Evolutionary conservation across 2,888 invertebrate genomes (phyloP).

Genomic region (Diloba caeruleocephala): DNA sequence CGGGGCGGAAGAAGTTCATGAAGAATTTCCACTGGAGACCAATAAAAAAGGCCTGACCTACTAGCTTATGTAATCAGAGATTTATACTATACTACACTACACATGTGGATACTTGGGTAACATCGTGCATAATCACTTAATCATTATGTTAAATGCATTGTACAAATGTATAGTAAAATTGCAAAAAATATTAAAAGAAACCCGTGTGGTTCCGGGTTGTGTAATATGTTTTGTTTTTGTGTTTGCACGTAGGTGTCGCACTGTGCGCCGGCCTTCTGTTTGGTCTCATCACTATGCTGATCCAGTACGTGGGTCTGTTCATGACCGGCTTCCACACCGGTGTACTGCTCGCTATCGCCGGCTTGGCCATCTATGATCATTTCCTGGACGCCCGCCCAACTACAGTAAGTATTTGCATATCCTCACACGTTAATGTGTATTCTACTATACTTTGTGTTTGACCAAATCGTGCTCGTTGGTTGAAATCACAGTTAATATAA

Average conservation of each 20-base stretch:
- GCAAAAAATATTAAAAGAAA: no score
- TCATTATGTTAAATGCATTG: constrained; percentile 11
- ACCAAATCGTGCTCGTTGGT: constrained; percentile 33
- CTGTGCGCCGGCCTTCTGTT: constrained; percentile 93
- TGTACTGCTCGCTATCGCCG: constrained; percentile 89
- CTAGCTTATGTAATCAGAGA: no score
- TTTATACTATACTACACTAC: no score
- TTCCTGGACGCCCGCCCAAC: constrained; percentile 87
- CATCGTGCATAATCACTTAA: constrained; percentile 8
- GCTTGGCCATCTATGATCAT: constrained; percentile 90
- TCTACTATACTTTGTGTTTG: constrained; percentile 20
- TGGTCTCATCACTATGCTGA: constrained; percentile 94
- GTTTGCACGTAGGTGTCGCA: constrained; percentile 89
- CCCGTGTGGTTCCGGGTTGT: constrained; percentile 4
- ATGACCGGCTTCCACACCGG: constrained; percentile 95
- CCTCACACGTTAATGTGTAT: constrained; percentile 13
- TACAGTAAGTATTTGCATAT: constrained; percentile 80
- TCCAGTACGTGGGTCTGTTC: constrained; percentile 94
- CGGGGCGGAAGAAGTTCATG: no score
- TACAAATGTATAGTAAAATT: constrained; percentile 2
- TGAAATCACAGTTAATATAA: constrained; percentile 27
- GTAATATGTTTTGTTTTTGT: constrained; percentile 4
- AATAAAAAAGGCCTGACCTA: no score
- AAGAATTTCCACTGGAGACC: no score
- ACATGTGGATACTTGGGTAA: no score